Evolutionary conservation across 2,888 invertebrate genomes (phyloP), one percentile per base, ranked within the genome.

Genomic region (Drosophila meridionalis): DNA sequence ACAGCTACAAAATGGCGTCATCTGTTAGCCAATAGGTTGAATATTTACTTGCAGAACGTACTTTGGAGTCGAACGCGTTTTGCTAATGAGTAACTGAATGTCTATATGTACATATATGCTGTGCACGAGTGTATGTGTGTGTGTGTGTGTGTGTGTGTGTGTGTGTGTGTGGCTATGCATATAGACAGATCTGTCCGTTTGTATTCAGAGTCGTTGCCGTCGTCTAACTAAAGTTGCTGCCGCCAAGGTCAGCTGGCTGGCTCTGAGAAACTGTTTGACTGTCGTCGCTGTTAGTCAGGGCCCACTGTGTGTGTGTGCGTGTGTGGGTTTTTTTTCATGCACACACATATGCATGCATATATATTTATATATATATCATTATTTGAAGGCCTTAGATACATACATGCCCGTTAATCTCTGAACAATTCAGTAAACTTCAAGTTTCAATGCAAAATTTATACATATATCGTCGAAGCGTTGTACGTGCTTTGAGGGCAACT

Each of bases 1-100:
- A 56, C 69, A 69, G 57, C 40, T 84, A 64, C 82, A 87, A 84
- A 74, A 89, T 84, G 88, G 84, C 84, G 84, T 84, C 84, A 89
- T 73, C 74, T 69, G 38, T 34, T 26, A 40, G 62, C 52, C 60
- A 70, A 64, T 56, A 69, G 64, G 36, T 47, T 26, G 38, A 26
- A 59, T 52, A 60, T 63, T 73, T 53, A 43, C 65, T 70, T 70
- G 67, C 53, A 63, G 60, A 64, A 59, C 68, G 55, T 69, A 66
- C 50, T 48, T 70, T 68, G 57, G 59, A 82, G 67, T 69, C 59
- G 59, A 69, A 50, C 62, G 60, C 59, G 71, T 47, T 67, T 73
- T 69, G 88, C 76, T 86, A 77, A 78, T 89, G 84, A 83, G 58
- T 87, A 81, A 83, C 81, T 66, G 62, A 64, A 56, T 32, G 26